phyloP scores from a whole-genome alignment of 2,797 vertebrate genomes.

The Sebastes goodei region DNA sequence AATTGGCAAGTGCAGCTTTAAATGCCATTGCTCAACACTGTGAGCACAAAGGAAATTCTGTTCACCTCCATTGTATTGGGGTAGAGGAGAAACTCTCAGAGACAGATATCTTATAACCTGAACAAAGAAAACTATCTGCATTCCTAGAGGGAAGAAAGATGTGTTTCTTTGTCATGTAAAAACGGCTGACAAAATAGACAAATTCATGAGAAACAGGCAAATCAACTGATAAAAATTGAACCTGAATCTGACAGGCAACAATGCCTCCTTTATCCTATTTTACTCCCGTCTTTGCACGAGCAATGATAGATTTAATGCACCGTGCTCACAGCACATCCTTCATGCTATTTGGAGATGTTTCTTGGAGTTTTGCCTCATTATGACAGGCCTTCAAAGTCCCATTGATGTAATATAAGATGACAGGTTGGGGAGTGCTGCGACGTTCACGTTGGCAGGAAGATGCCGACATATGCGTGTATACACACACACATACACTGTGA shows the following conservation, averaged over 20 bases:
- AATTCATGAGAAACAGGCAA: neutral
- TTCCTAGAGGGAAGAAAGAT: neutral
- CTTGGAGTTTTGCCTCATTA: slow-evolving; percentile 47
- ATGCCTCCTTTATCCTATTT: slow-evolving; percentile 9
- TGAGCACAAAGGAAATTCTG: neutral
- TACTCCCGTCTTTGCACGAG: neutral
- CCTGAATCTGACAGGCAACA: slow-evolving; percentile 1
- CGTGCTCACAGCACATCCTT: neutral
- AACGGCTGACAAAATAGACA: neutral
- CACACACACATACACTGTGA: slow-evolving; percentile 5
- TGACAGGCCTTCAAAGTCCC: slow-evolving; percentile 49
- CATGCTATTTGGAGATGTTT: slow-evolving; percentile 28
- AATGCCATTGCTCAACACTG: neutral
- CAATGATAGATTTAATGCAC: slow-evolving; percentile 7
- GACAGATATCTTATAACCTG: neutral
- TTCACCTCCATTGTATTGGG: neutral
- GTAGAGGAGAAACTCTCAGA: neutral
- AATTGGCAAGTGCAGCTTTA: neutral
- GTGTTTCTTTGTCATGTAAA: neutral
- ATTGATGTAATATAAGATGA: slow-evolving; percentile 47
- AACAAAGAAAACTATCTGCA: neutral
- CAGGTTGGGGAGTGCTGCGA: slow-evolving; percentile 26
- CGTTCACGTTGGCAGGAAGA: slow-evolving; percentile 15
- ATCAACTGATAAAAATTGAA: neutral
- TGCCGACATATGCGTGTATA: neutral